Conservation (phyloP, 2,113 vertebrate genomes). For the Eulacestoma nigropectus region DNA sequence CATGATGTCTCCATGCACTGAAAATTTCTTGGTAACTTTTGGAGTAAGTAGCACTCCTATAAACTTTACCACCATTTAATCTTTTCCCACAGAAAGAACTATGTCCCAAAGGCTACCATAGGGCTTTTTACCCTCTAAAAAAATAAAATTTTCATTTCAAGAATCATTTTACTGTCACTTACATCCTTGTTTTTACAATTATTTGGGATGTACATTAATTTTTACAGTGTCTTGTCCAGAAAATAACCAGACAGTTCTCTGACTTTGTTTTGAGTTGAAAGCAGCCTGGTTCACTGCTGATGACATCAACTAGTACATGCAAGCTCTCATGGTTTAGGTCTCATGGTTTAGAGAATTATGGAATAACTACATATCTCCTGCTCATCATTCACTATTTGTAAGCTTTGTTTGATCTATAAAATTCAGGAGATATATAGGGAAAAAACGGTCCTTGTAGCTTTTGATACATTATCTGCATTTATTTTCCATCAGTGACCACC, state of each 20-base stretch:
- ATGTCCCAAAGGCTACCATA: not conserved
- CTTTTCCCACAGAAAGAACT: not conserved
- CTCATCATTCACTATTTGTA: not conserved
- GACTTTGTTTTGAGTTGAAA: not conserved
- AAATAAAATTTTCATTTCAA: not conserved
- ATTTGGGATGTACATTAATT: not conserved
- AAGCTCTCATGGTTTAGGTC: not conserved
- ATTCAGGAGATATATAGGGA: not conserved
- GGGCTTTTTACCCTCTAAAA: not conserved
- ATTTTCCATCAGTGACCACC: not conserved
- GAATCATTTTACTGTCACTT: not conserved
- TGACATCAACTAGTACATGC: not conserved
- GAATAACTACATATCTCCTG: not conserved
- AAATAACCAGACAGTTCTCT: not conserved
- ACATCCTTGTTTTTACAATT: not conserved
- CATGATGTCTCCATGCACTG: not conserved
- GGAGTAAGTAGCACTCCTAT: not conserved
- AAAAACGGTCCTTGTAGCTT: not conserved
- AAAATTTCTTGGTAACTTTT: not conserved
- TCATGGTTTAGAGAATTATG: not conserved
- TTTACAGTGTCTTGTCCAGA: not conserved
- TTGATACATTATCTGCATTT: not conserved
- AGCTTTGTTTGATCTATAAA: not conserved
- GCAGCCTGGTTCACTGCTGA: not conserved
- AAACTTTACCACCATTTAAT: not conserved